These are phyloP conservation scores for Ciconia maguari DNA, from an alignment of 2,113 vertebrate genomes.

Conservation along the genomic window DNA sequence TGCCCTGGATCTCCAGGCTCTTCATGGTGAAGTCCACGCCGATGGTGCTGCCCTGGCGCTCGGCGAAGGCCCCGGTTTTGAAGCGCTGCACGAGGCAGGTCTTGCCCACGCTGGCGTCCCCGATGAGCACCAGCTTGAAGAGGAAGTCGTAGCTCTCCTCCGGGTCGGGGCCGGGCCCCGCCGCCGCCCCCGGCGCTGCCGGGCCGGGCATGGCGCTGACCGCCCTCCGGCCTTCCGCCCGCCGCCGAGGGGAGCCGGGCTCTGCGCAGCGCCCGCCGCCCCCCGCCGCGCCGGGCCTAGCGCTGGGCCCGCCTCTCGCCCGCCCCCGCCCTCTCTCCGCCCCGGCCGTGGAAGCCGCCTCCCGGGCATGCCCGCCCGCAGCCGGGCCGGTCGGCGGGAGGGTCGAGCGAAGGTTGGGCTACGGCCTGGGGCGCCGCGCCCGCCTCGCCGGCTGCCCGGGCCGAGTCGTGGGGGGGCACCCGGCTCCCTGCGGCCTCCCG, in stretches of 20 bases:
- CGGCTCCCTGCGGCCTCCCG: too few species aligned
- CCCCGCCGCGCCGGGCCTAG: not conserved
- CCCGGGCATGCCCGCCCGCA: not conserved
- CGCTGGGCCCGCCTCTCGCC: not conserved
- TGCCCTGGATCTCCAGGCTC: constrained; percentile 85
- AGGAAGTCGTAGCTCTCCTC: constrained; percentile 85
- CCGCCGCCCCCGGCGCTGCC: not conserved
- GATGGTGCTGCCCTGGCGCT: constrained; percentile 86
- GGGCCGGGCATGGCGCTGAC: not conserved
- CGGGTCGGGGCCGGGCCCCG: constrained; percentile 62
- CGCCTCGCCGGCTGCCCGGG: not conserved
- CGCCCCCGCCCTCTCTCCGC: not conserved
- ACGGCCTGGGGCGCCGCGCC: not conserved
- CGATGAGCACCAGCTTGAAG: constrained; percentile 86
- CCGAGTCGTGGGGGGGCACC: too few species aligned
- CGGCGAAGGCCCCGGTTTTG: constrained; percentile 82
- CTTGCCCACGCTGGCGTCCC: constrained; percentile 87
- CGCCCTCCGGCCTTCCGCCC: not conserved
- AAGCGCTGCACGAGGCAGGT: constrained; percentile 88
- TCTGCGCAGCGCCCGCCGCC: not conserved
- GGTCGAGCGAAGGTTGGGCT: too few species aligned
- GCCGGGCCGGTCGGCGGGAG: not conserved
- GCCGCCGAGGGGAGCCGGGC: not conserved
- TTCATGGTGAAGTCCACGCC: constrained; percentile 90
- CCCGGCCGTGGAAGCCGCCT: not conserved